Percentiles rank a stretch among this genome's conserved stretches.
Conservation (phyloP, 2,888 invertebrate genomes). For the Rotaria macrura region DNA sequence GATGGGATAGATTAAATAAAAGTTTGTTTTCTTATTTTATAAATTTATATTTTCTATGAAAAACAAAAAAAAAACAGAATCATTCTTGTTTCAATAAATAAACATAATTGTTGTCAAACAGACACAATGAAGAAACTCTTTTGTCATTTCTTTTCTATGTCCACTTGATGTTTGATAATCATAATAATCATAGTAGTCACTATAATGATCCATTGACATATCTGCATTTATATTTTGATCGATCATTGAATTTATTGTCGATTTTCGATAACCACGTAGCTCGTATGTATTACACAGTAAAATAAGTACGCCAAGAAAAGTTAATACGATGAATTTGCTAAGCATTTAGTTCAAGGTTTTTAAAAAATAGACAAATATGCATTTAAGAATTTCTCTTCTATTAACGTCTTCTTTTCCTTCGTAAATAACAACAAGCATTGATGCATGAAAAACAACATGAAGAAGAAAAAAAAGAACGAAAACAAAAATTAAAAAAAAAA, state of each 20-base stretch:
- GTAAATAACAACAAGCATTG: background rate
- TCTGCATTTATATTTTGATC: background rate
- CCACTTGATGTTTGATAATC: background rate
- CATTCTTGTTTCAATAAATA: too few species aligned
- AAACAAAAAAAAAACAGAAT: too few species aligned
- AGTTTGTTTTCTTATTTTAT: too few species aligned
- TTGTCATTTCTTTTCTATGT: background rate
- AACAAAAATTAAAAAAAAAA: background rate
- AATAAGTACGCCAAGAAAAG: too few species aligned
- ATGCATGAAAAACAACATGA: background rate
- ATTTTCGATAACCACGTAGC: background rate
- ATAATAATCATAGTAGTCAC: background rate
- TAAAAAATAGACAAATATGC: background rate
- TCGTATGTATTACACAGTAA: background rate
- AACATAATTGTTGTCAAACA: too few species aligned
- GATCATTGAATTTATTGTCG: background rate
- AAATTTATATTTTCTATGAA: too few species aligned
- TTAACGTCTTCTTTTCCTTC: background rate
- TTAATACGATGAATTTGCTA: background rate
- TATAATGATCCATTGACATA: background rate
- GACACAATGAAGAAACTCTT: too few species aligned
- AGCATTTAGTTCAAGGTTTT: background rate
- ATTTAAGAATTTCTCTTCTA: background rate
- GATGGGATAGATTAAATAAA: too few species aligned
- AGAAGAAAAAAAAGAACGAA: background rate